A percentile compares a stretch with the other conserved stretches of the same genome.
Conservation (phyloP, 2,888 invertebrate species). For the Stomorhina lunata region DNA sequence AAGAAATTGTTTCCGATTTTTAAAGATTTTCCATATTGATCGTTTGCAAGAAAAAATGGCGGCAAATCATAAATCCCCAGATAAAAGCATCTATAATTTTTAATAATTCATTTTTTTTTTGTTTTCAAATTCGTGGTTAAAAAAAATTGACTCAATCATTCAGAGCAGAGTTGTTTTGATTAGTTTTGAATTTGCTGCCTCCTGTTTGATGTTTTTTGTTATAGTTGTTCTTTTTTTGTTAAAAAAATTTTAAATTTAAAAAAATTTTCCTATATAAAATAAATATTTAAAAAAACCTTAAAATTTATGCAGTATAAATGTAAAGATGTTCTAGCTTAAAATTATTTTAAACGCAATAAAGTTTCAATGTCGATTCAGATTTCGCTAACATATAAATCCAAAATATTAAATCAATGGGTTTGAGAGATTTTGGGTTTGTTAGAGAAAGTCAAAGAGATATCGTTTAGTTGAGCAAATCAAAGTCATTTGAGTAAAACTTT, state of each 20-base stretch:
- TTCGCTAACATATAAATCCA: not conserved
- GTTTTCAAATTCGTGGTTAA: not conserved
- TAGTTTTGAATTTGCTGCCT: conserved; percentile 70
- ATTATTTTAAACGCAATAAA: conserved; percentile 22
- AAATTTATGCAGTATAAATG: conserved; percentile 13
- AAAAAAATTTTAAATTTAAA: not conserved
- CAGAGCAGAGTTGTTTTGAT: conserved; percentile 77
- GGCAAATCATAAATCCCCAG: not conserved
- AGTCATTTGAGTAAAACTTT: no score
- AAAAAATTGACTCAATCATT: conserved; percentile 57
- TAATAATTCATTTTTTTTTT: not conserved
- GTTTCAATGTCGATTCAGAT: not conserved
- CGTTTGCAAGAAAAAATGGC: not conserved
- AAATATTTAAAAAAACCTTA: conserved; percentile 6
- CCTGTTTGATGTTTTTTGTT: conserved; percentile 44
- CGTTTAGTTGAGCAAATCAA: no score
- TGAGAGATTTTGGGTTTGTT: no score
- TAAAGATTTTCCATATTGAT: not conserved
- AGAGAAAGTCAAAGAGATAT: not conserved
- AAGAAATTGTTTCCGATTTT: not conserved
- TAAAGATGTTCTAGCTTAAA: conserved; percentile 38
- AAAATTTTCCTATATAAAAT: not conserved
- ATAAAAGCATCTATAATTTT: not conserved
- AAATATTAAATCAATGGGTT: conserved; percentile 45
- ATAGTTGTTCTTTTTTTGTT: conserved; percentile 2